Evolutionary conservation across 2,113 vertebrate genomes (phyloP), one percentile per base, ranked within the genome.

Genomic region (Hemicordylus capensis): DNA sequence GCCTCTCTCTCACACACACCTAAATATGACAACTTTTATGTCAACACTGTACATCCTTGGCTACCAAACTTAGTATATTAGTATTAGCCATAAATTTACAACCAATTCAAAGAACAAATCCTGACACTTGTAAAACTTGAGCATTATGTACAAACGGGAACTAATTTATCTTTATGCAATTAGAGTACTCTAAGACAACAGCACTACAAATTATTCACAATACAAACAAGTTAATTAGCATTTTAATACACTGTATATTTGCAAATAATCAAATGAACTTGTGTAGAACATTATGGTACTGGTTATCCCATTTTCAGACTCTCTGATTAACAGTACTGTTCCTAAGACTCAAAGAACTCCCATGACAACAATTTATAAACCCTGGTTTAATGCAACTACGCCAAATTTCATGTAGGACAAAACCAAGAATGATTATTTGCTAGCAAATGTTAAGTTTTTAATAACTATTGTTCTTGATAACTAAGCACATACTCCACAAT

Each of bases 241-340:
- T 90, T 91, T 91, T 80, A 92, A 92, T 76, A 69, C 73, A 91
- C 86, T 89, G 80, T 69, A 87, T 90, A 77, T 90, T 91, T 88
- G 84, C 83, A 91, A 95, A 89, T 61, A 93, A 92, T 89, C 61
- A 92, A 90, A 92, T 85, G 76, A 94, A 74, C 78, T 87, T 87
- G 39, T 28, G 87, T 31, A 88, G 9, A 87, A 89, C 72, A 94
- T 88, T 88, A 44, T 81, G 81, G 24, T 89, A n/a, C 66, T 87
- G 1, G 48, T 82, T 74, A 79, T 89, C 78, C 80, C 28, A 51
- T 59, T 82, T 72, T 59, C 80, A 72, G 28, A 59, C 51, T 58
- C 17, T 19, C 9, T 72, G 37, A 59, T 42, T 78, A 88, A 66
- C 9, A 89, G 54, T 28, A 63, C 70, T 90, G 90, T 90, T 81